A percentile compares a stretch with the other conserved stretches of the same genome.
phyloP scores from a whole-genome alignment of 2,113 vertebrate genomes.

The Polyodon spathula region DNA sequence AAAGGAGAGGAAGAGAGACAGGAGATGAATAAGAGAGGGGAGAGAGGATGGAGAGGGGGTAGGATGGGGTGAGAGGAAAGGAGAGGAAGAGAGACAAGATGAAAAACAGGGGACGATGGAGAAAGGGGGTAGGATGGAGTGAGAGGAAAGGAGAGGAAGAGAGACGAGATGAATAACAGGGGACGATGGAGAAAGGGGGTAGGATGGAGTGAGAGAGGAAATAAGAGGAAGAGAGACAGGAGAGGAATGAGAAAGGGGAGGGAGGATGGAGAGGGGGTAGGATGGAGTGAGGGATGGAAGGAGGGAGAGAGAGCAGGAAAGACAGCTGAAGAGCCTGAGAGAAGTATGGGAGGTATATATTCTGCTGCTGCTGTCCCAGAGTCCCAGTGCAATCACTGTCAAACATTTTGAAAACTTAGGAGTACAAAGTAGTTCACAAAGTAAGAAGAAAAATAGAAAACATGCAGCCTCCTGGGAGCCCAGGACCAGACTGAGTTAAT shows the following conservation, averaged over 20 bases:
- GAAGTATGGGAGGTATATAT: too few species aligned
- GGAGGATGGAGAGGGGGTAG: background rate
- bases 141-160: background rate
- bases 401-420: too few species aligned
- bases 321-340: too few species aligned
- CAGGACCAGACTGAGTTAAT: too few species aligned
- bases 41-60: background rate
- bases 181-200: too few species aligned
- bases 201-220: background rate
- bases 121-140: background rate
- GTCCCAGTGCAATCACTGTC: too few species aligned
- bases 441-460: too few species aligned
- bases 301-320: too few species aligned
- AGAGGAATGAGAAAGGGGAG: background rate
- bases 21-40: background rate
- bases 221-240: conserved; percentile 1
- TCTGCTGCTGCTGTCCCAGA: too few species aligned
- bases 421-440: too few species aligned
- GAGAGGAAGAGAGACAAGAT: background rate
- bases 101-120: background rate
- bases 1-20: background rate
- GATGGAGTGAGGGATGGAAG: background rate
- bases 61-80: background rate
- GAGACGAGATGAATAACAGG: too few species aligned
- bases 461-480: too few species aligned